These are phyloP conservation scores for Agrochola lychnidis DNA, from an alignment of 2,888 invertebrate genomes.

Conservation along the genomic window DNA sequence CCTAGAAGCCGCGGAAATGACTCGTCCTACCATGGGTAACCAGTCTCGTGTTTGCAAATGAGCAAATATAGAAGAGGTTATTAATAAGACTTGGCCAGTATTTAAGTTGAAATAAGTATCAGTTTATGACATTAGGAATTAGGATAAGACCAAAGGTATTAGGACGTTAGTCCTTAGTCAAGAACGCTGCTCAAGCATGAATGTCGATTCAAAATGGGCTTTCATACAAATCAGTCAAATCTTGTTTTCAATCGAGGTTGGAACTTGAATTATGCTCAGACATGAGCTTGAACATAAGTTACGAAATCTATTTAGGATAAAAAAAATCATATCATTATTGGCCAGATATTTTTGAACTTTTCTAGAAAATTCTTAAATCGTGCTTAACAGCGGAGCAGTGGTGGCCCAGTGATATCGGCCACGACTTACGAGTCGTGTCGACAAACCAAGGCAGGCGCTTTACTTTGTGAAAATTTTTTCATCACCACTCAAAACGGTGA, in stretches of 20 bases:
- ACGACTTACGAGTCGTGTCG: no score
- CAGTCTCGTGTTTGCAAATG: slow-evolving; percentile 38
- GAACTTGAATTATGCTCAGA: neutral
- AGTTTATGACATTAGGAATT: neutral
- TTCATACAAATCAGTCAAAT: neutral
- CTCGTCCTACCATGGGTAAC: slow-evolving; percentile 42
- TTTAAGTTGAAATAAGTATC: slow-evolving; percentile 2
- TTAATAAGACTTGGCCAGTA: slow-evolving; percentile 6
- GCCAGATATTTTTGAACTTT: neutral
- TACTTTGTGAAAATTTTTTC: no score
- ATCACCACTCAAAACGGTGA: no score
- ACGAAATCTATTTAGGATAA: neutral
- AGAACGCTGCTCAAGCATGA: slow-evolving; percentile 1
- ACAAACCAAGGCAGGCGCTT: no score
- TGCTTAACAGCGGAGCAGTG: no score
- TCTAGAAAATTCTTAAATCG: neutral
- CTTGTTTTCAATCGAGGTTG: neutral
- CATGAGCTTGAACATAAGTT: neutral
- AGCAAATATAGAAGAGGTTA: slow-evolving; percentile 8
- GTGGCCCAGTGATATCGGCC: no score
- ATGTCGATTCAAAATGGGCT: neutral
- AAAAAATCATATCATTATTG: neutral
- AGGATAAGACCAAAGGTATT: neutral
- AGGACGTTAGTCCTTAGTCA: neutral
- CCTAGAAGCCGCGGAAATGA: slow-evolving; percentile 40